Base-by-base conservation (phyloP, 2,888 invertebrate species). In the Dorcus parallelipipedus region DNA sequence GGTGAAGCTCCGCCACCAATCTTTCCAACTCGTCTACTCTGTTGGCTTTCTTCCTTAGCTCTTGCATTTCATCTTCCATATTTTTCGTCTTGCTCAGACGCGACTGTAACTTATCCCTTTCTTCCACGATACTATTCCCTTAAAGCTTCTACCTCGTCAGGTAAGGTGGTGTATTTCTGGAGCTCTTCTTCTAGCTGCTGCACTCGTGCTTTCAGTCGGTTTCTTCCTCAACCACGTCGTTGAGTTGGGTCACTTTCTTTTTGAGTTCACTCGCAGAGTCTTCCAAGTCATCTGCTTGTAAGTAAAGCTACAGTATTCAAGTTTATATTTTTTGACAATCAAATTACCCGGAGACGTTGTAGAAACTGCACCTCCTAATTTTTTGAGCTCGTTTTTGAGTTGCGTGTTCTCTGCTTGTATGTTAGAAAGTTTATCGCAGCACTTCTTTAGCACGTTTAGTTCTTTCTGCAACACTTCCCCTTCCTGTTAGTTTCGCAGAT, bases 361-460 rank as follows among this genome's bases (percentile, higher is more conserved):
- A 5, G 14, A 6, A 1, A 10, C 39, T 26, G 20, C 62, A 58
- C 39, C 26, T 5, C 26, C 26, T 33, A 33, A 6, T 33, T 33
- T 33, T 33, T 33, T 33, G 6, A 56, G 51, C 60, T 71, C 68
- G 1, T 54, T 52, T 64, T 71, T 74, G 8, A 77, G 62, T 38
- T 64, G 58, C 10, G 67, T 52, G 57, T 76, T 77, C 59, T 77
- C 75, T 43, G 71, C 67, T 64, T 76, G 72, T 45, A 76, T 73
- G 10, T 64, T 63, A 0, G 71, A 67, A 33, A 78, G 59, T 60
- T 75, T 73, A 3, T 70, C 64, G 57, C 76, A 77, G 58, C 75
- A 76, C 56, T 68, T 70, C 60, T 75, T 77, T 26, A 76, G 57
- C 3, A 73, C 68, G 50, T 71, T 67, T 3, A 76, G 63, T 62